These are phyloP conservation scores for Cyanistes caeruleus DNA, from an alignment of 2,113 vertebrate genomes.

Conservation along the genomic window DNA sequence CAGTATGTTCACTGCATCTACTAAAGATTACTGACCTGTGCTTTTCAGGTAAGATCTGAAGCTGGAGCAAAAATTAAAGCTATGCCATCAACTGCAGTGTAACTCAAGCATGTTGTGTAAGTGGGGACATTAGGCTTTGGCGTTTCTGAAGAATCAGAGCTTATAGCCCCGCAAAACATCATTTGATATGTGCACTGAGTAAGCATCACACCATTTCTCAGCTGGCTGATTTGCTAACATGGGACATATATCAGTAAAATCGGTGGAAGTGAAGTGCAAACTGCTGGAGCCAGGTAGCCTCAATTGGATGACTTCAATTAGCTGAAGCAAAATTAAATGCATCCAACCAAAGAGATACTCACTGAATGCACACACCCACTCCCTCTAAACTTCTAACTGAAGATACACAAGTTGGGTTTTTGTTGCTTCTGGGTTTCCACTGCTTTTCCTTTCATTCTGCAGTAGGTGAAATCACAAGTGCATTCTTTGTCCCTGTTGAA, in stretches of 20 bases:
- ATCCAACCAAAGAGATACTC: neutral
- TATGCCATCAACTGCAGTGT: neutral
- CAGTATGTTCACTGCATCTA: neutral
- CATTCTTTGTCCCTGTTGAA: neutral
- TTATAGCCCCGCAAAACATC: neutral
- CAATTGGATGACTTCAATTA: neutral
- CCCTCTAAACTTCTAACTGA: neutral
- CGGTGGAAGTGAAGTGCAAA: constrained; percentile 3
- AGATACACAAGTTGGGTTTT: neutral
- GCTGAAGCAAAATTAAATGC: constrained; percentile 2
- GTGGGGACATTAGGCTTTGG: neutral
- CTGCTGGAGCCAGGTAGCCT: constrained; percentile 28
- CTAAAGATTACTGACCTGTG: neutral
- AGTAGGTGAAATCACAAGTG: neutral
- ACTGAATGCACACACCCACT: neutral
- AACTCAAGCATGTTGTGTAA: neutral
- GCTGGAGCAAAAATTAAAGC: neutral
- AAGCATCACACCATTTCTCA: constrained; percentile 13
- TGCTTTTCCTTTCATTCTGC: neutral
- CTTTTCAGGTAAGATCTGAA: neutral
- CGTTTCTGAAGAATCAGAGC: neutral
- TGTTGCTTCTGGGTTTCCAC: neutral
- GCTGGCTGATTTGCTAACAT: neutral
- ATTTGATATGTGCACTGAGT: neutral
- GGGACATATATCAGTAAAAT: neutral